Evolutionary conservation across 2,113 vertebrate species (phyloP), one percentile per base, ranked within the genome.

Genomic region (Xenotilapia longispinis): DNA sequence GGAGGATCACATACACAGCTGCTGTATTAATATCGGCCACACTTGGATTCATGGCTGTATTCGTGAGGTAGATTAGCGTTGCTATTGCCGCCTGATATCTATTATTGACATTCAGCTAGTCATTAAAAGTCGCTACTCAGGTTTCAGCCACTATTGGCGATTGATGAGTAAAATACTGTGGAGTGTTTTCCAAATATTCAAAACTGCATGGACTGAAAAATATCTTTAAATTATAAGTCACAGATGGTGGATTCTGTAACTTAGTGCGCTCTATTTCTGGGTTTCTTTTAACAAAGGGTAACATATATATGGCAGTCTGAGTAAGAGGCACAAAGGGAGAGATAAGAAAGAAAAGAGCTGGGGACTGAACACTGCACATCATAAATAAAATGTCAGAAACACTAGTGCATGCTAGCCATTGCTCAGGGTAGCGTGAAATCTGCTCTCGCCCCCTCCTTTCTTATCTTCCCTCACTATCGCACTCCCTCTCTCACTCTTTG

Each of bases 351-450:
- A 17, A 87, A 55, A 84, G 70, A 90, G 85, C 68, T 81, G 89
- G 70, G 65, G 63, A 80, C 84, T 82, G 86, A 94, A 87, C 88
- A 82, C 80, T 93, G 91, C 87, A 91, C 90, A 90, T 96, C 93
- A 95, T 95, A 96, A 96, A 96, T 96, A 96, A 94, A 94, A 96
- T 93, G 94, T 95, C 93, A 93, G 89, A 89, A 89, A 91, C 92
- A 87, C 81, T 87, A 92, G 84, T 91, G 94, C 91, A 83, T 93
- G 91, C 88, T 88, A 92, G 94, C 93, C 88, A 86, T 89, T 86
- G 94, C 90, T 95, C 95, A 95, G 88, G 89, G 81, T 94, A 92
- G 92, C 93, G 80, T 96, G 95, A 94, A 95, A 94, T 95, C 92
- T 94, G 93, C 89, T 89, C 91, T 78, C 80, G 15, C 89, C 93